Percentiles rank a stretch among this genome's conserved stretches.
Conservation (phyloP, 2,113 vertebrate genomes). For the Hassar affinis region DNA sequence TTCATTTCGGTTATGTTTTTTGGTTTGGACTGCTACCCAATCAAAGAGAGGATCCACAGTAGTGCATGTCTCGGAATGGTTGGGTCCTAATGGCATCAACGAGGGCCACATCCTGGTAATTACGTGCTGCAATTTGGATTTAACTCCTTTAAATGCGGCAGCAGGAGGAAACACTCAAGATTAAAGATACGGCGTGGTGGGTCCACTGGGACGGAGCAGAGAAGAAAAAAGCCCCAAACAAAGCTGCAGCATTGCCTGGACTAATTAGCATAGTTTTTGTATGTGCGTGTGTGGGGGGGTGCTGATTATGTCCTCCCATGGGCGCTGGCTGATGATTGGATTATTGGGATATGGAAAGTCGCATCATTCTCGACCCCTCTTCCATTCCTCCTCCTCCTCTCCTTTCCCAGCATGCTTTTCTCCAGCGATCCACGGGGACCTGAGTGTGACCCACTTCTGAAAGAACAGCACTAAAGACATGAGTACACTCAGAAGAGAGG, state of each 20-base stretch:
- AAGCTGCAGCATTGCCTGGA: conserved; percentile 46
- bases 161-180: conserved; percentile 57
- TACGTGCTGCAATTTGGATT: conserved; percentile 56
- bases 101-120: conserved; percentile 56
- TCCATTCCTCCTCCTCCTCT: conserved; percentile 59
- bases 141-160: conserved; percentile 54
- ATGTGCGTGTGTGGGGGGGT: conserved; percentile 13
- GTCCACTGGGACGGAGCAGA: conserved; percentile 51
- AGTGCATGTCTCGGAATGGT: conserved; percentile 29
- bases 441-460: conserved; percentile 79
- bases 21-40: conserved; percentile 3
- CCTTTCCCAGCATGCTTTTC: conserved; percentile 71
- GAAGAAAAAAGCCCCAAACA: conserved; percentile 50
- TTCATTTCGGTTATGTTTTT: conserved; percentile 2
- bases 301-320: conserved; percentile 49
- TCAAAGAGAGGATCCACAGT: conserved; percentile 4
- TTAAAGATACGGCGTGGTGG: conserved; percentile 54
- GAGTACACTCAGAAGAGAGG: conserved; percentile 47
- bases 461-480: conserved; percentile 54
- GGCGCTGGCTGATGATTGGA: conserved; percentile 54
- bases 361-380: conserved; percentile 72
- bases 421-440: conserved; percentile 75
- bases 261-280: conserved; percentile 56
- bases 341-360: conserved; percentile 56
- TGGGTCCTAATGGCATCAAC: conserved; percentile 48